phyloP scores from a whole-genome alignment of 2,113 vertebrate genomes.

The Smithornis capensis region DNA sequence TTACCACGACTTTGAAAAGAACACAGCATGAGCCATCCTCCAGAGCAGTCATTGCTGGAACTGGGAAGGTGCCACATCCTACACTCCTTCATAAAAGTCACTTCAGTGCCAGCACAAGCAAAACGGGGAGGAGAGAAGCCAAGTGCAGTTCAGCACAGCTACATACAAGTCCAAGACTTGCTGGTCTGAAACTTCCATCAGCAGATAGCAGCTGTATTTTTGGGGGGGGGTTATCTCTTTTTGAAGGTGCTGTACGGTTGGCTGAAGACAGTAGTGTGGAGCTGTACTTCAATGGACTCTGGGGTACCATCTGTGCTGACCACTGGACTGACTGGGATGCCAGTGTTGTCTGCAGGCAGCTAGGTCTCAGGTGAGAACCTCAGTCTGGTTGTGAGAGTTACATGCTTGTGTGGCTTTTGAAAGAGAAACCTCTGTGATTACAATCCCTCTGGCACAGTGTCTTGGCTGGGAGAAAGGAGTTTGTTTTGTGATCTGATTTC shows the following conservation, averaged over 20 bases:
- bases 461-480: not conserved
- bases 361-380: constrained; percentile 79
- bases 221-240: no score
- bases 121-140: not conserved
- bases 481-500: not conserved
- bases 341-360: constrained; percentile 88
- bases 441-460: not conserved
- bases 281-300: constrained; percentile 83
- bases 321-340: constrained; percentile 87
- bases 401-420: not conserved
- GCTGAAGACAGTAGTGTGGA: constrained; percentile 82
- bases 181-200: not conserved
- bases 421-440: not conserved
- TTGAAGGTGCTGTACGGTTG: constrained; percentile 80
- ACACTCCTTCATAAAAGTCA: not conserved
- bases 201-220: not conserved
- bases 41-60: not conserved
- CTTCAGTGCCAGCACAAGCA: not conserved
- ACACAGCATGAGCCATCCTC: not conserved
- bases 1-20: not conserved
- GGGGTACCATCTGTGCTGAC: constrained; percentile 86
- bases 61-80: not conserved
- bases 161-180: not conserved
- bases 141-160: not conserved
- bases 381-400: not conserved